Base-by-base conservation (phyloP, 2,113 vertebrate species). In the Collichthys lucidus region DNA sequence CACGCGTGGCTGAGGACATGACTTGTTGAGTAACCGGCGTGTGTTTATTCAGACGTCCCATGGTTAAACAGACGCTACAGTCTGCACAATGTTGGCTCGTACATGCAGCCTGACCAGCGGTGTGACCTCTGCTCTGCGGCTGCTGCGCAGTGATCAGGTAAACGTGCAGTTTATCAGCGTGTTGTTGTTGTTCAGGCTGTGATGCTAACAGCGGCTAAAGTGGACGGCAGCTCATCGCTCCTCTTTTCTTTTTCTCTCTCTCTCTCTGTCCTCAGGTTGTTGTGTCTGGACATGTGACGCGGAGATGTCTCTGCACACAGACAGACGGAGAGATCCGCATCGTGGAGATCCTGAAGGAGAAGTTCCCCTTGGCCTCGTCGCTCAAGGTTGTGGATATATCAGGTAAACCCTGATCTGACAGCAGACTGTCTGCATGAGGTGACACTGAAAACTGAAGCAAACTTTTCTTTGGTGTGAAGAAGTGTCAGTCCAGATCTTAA, bases 311-410 rank as follows among this genome's bases (percentile, higher is more conserved):
- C 22, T 83, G 94, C 24, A 93, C 96, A 0, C 93, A 93, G 74
- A 96, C 96, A 0, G 96, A 96, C 0, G 97, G 96, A 71, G 98
- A 99, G 82, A 78, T 91, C 66, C 95, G 87, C 55, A 95, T 99
- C 79, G 82, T 80, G 0, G 79, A 84, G 0, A 70, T 97, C 17
- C 93, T 99, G 40, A 94, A 93, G 76, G 94, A 97, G 65, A 97
- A 95, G 57, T 98, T 99, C 61, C 98, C 98, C 0, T 90, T 12
- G 3, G 97, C 98, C 0, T 92, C 96, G 0, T 90, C 93, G 26
- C 95, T 99, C 52, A 95, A 94, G 86, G 98, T 98, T 3, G 95
- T 96, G 24, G 97, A 98, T 83, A 97, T 98, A 71, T 99, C 98
- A 82, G 98, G 98, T 96, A 90, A 88, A 55, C 14, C 1, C 5